A percentile compares a stretch with the other conserved stretches of the same genome.
phyloP scores from a whole-genome alignment of 2,797 vertebrate genomes.

The Mallotus villosus region DNA sequence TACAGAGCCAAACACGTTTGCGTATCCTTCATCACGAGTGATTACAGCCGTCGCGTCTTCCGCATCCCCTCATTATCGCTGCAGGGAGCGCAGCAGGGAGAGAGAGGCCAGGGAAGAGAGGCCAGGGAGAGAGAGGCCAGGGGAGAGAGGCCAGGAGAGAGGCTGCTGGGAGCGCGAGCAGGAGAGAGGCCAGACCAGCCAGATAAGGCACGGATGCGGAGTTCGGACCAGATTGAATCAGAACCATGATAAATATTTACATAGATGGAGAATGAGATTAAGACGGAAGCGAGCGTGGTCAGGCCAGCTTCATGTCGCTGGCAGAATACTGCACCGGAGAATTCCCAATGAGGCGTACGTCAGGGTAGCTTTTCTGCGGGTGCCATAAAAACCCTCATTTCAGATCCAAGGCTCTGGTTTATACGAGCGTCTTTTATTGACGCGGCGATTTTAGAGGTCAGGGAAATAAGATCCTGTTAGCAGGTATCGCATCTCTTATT shows the following conservation, averaged over 20 bases:
- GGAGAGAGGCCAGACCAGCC: constrained; percentile 42
- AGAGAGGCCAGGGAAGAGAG: constrained; percentile 32
- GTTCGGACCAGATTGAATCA: constrained; percentile 50
- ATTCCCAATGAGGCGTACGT: constrained; percentile 47
- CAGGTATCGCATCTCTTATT: no score
- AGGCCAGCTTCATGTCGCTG: background rate
- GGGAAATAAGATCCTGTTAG: background rate
- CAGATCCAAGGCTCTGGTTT: constrained; percentile 35
- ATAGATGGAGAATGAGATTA: constrained; percentile 52
- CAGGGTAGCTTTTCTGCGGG: constrained; percentile 20
- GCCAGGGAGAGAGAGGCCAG: no score
- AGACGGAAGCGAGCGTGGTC: constrained; percentile 22
- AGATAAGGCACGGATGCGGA: constrained; percentile 36
- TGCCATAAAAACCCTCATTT: constrained; percentile 37
- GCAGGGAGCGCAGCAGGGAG: background rate
- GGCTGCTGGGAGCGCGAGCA: background rate
- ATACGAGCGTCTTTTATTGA: constrained; percentile 33
- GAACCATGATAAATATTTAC: constrained; percentile 49
- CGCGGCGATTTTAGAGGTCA: constrained; percentile 44
- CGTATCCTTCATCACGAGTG: background rate
- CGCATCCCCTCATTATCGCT: background rate
- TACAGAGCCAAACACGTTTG: background rate
- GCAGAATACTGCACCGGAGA: constrained; percentile 28
- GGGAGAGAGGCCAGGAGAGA: no score
- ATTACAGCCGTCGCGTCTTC: background rate